Conservation (phyloP, 2,113 vertebrate species). For the Raja brachyura region DNA sequence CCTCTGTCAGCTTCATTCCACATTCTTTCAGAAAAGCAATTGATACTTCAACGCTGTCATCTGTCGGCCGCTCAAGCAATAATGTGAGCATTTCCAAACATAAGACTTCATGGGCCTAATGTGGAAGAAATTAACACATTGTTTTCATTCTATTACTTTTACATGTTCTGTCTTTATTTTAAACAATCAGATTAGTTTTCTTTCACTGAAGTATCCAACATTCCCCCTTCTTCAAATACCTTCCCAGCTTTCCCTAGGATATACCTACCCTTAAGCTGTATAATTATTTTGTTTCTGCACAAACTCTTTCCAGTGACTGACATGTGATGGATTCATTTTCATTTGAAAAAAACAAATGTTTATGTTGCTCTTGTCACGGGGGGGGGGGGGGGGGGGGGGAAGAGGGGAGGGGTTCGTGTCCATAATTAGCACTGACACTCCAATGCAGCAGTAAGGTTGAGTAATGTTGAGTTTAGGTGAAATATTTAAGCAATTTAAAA, state of each 20-base stretch:
- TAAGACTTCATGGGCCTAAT: conserved; percentile 88
- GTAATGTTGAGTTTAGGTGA: too few species aligned
- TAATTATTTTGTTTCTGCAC: background rate
- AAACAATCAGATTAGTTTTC: background rate
- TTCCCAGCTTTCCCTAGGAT: background rate
- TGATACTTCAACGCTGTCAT: conserved; percentile 94
- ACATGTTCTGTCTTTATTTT: background rate
- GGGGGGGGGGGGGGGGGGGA: background rate
- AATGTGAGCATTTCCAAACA: conserved; percentile 96
- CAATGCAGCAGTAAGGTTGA: background rate
- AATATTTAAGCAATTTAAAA: background rate
- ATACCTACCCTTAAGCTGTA: background rate
- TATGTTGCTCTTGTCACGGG: background rate
- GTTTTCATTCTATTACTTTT: background rate
- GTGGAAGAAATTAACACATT: background rate
- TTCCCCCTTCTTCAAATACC: background rate
- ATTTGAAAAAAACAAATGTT: conserved; percentile 45
- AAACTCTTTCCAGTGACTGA: background rate
- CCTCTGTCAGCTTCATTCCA: conserved; percentile 91
- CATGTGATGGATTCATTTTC: background rate
- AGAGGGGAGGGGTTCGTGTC: too few species aligned
- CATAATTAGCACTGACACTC: background rate
- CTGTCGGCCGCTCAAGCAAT: conserved; percentile 88
- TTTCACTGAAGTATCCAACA: background rate
- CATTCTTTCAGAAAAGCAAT: conserved; percentile 96